Conservation (phyloP, 2,797 vertebrate genomes). For the Miichthys miiuy region DNA sequence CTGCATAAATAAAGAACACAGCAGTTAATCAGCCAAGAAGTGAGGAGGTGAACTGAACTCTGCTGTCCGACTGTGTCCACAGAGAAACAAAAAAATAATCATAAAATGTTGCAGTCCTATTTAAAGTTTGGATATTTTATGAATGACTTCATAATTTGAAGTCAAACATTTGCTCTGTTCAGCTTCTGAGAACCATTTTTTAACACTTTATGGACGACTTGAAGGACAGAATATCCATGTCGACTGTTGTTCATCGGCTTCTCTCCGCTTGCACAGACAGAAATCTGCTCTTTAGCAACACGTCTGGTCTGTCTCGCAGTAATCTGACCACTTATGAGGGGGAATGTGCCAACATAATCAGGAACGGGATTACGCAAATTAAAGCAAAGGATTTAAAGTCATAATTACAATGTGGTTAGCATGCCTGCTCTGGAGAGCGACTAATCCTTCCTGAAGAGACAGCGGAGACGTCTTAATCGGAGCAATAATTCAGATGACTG, state of each 20-base stretch:
- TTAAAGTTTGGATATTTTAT: too few relatives aligned
- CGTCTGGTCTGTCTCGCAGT: background rate
- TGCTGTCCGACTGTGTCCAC: too few relatives aligned
- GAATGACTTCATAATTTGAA: too few relatives aligned
- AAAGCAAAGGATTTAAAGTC: constrained; percentile 5
- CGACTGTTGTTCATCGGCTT: background rate
- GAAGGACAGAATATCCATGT: background rate
- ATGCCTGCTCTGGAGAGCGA: constrained; percentile 9
- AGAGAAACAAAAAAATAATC: too few relatives aligned
- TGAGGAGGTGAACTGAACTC: too few relatives aligned
- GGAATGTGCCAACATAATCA: background rate
- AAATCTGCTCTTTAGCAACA: constrained; percentile 8
- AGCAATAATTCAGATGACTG: background rate
- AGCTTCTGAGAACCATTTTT: background rate
- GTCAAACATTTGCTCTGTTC: too few relatives aligned
- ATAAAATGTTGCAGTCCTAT: too few relatives aligned
- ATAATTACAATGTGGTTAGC: background rate
- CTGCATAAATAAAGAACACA: too few relatives aligned
- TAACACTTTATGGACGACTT: background rate
- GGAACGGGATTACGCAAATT: constrained; percentile 23
- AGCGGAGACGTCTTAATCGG: background rate
- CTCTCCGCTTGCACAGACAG: background rate
- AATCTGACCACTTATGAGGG: background rate
- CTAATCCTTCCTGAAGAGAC: constrained; percentile 16
- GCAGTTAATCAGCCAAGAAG: too few relatives aligned